These are phyloP conservation scores for Spongia lamella DNA, from an alignment of 37 sponge, comb jelly and placozoan genomes.

Conservation along the genomic window DNA sequence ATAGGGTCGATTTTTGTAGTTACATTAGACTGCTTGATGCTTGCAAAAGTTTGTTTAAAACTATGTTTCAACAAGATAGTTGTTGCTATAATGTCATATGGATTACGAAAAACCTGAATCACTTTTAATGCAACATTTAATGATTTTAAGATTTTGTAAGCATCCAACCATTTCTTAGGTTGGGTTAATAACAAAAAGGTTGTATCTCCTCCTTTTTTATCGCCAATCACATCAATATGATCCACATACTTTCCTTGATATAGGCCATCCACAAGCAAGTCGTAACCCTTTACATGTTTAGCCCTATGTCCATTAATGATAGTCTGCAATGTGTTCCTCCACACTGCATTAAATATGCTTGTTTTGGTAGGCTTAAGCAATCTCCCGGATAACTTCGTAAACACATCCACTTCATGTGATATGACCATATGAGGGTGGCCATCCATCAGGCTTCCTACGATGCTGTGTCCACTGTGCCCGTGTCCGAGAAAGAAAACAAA, in stretches of 20 bases:
- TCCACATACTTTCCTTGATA: slow-evolving; percentile 19
- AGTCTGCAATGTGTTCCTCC: neutral
- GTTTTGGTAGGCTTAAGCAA: slow-evolving; percentile 1
- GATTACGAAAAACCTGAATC: slow-evolving; percentile 48
- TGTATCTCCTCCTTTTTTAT: slow-evolving; percentile 19
- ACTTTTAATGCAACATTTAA: neutral
- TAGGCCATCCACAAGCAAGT: slow-evolving; percentile 8
- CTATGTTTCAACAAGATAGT: neutral
- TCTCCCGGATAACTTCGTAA: neutral
- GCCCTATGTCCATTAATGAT: neutral
- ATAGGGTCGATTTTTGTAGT: too few relatives aligned
- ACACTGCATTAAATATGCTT: slow-evolving; percentile 3
- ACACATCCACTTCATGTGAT: slow-evolving; percentile 2
- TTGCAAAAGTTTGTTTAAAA: neutral
- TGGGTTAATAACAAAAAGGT: neutral
- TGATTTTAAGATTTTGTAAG: neutral
- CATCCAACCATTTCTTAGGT: neutral
- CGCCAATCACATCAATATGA: slow-evolving; percentile 36
- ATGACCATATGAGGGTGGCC: slow-evolving; percentile 28
- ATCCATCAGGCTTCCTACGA: slow-evolving; percentile 27
- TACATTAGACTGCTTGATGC: too few relatives aligned
- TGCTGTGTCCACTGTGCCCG: slow-evolving; percentile 41
- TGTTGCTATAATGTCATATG: slow-evolving; percentile 50
- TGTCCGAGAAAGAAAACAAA: slow-evolving; percentile 35
- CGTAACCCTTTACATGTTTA: slow-evolving; percentile 17